These are phyloP conservation scores for Drosophila virilis DNA, from an alignment of 1,140 invertebrate genomes.

Conservation along the genomic window DNA sequence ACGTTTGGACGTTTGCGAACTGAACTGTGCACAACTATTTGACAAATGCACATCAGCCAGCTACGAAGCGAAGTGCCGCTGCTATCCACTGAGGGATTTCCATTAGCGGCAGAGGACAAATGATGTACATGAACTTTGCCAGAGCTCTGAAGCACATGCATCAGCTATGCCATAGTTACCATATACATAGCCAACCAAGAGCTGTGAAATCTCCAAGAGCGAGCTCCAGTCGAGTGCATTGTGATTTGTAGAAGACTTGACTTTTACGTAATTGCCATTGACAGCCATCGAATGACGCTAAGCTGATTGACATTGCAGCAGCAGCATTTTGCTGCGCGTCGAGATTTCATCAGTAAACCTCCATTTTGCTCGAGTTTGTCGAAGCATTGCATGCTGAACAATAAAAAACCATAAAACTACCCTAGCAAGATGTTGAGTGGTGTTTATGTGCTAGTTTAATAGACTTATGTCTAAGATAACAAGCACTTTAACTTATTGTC, in stretches of 20 bases:
- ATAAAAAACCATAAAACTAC: too few relatives aligned
- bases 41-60: conserved; percentile 55
- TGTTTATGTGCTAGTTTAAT: too few relatives aligned
- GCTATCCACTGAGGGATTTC: conserved; percentile 45
- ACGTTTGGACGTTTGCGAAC: background rate
- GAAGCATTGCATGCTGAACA: background rate
- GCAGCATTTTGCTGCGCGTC: background rate
- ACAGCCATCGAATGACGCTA: conserved; percentile 38
- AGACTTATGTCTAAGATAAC: too few relatives aligned
- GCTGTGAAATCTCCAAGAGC: background rate
- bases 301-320: conserved; percentile 23
- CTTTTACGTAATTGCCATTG: conserved; percentile 71
- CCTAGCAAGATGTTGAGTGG: too few relatives aligned
- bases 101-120: conserved; percentile 66
- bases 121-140: conserved; percentile 69
- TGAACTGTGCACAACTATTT: conserved; percentile 48
- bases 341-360: background rate
- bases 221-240: conserved; percentile 18
- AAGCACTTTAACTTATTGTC: too few relatives aligned
- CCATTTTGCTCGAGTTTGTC: background rate
- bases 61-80: conserved; percentile 25
- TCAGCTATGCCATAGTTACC: conserved; percentile 28
- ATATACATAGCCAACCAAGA: too few relatives aligned
- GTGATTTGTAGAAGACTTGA: conserved; percentile 64
- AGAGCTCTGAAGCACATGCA: conserved; percentile 59